Conservation (phyloP, 2,888 invertebrate genomes). For the Ennomos erosarius region DNA sequence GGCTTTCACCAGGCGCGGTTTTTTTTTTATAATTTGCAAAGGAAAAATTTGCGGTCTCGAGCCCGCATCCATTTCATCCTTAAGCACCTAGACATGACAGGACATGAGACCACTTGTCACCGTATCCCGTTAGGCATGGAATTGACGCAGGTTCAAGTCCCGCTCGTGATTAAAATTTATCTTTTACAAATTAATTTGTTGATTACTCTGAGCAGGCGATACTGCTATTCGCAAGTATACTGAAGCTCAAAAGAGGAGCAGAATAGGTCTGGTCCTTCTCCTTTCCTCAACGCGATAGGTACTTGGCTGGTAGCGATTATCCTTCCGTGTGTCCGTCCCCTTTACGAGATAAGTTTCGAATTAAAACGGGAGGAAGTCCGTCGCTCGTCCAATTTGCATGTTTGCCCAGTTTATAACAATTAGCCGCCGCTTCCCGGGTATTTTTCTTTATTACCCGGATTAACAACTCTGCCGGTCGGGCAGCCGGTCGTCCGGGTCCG, state of each 20-base stretch:
- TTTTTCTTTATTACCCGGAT: constrained; percentile 82
- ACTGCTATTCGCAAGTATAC: constrained; percentile 2
- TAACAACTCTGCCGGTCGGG: constrained; percentile 54
- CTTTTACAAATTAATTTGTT: too few relatives aligned
- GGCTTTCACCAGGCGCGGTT: too few relatives aligned
- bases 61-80: too few relatives aligned
- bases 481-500: constrained; percentile 38
- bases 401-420: constrained; percentile 81
- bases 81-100: too few relatives aligned
- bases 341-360: constrained; percentile 56
- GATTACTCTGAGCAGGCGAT: too few relatives aligned
- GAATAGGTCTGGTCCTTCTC: too few relatives aligned
- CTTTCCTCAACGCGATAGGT: constrained; percentile 2
- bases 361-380: constrained; percentile 70
- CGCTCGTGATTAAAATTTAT: too few relatives aligned
- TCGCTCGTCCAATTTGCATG: constrained; percentile 75
- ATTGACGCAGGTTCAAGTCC: too few relatives aligned
- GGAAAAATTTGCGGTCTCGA: too few relatives aligned
- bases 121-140: too few relatives aligned
- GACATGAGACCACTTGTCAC: too few relatives aligned
- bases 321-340: constrained; percentile 26
- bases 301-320: constrained; percentile 16
- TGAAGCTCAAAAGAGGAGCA: constrained; percentile 5
- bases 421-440: constrained; percentile 72
- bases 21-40: too few relatives aligned